phyloP scores from a whole-genome alignment of 1,140 invertebrate genomes.

The Zaprionus davidi region DNA sequence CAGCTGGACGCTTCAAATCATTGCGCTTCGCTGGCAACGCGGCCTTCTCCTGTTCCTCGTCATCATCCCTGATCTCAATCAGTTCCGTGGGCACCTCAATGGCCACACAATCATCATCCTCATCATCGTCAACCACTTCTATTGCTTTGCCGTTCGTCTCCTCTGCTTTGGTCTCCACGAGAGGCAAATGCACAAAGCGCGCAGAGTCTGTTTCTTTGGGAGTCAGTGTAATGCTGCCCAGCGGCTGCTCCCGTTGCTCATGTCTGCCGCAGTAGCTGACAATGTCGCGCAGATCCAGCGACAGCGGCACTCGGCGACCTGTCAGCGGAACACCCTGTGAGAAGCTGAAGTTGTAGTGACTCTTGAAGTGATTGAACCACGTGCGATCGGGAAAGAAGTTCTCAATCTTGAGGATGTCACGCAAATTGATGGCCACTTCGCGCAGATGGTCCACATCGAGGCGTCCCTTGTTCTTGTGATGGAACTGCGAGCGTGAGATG shows the following conservation, averaged over 20 bases:
- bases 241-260: conserved; percentile 54
- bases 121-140: conserved; percentile 43
- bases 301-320: conserved; percentile 52
- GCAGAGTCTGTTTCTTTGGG: conserved; percentile 29
- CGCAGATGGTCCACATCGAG: conserved; percentile 63
- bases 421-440: conserved; percentile 59
- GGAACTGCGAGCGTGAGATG: conserved; percentile 63
- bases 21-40: conserved; percentile 7
- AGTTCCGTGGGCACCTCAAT: conserved; percentile 59
- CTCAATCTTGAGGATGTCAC: conserved; percentile 76
- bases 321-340: conserved; percentile 55
- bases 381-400: conserved; percentile 72
- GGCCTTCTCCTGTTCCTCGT: conserved; percentile 38
- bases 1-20: conserved; percentile 9
- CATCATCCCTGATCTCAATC: conserved; percentile 70
- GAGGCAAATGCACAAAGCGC: conserved; percentile 5
- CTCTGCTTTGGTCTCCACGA: conserved; percentile 16
- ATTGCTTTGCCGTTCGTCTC: not conserved
- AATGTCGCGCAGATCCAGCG: conserved; percentile 74
- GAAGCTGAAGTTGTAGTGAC: conserved; percentile 64
- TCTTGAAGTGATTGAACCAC: conserved; percentile 73
- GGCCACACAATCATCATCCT: conserved; percentile 66
- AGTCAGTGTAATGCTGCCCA: conserved; percentile 50
- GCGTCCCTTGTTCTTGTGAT: conserved; percentile 60
- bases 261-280: conserved; percentile 67